Evolutionary conservation across 2,113 vertebrate species (phyloP).

Genomic region (Mormyrus lacerda): DNA sequence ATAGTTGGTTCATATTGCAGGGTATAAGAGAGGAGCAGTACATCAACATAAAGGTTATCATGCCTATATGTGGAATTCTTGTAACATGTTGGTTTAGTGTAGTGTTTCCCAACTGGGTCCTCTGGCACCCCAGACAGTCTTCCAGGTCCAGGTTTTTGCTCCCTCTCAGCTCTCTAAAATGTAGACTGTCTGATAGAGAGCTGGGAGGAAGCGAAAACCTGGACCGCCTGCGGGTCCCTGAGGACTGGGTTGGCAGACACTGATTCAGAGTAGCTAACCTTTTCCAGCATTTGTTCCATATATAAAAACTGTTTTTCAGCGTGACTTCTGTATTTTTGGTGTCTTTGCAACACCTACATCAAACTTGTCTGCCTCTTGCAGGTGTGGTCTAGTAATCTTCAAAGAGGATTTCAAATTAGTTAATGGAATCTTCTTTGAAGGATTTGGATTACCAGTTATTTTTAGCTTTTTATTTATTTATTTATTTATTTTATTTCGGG

Average conservation of each 20-base stretch:
- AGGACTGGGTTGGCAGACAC: neutral
- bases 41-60: neutral
- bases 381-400: neutral
- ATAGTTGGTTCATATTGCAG: neutral
- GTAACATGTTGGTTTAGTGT: neutral
- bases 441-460: neutral
- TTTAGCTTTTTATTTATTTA: neutral
- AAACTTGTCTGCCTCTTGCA: neutral
- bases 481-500: neutral
- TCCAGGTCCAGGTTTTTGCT: neutral
- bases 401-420: conserved; percentile 12
- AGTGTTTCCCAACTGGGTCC: neutral
- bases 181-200: neutral
- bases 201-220: neutral
- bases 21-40: neutral
- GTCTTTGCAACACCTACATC: neutral
- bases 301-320: neutral
- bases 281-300: neutral
- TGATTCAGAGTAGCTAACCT: neutral
- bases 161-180: neutral
- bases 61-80: neutral
- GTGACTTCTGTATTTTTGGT: neutral
- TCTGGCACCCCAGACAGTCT: neutral
- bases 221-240: neutral
- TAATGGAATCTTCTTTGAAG: neutral